Conservation (phyloP, 2,797 vertebrate species). For the Oreonectes daqikongensis region DNA sequence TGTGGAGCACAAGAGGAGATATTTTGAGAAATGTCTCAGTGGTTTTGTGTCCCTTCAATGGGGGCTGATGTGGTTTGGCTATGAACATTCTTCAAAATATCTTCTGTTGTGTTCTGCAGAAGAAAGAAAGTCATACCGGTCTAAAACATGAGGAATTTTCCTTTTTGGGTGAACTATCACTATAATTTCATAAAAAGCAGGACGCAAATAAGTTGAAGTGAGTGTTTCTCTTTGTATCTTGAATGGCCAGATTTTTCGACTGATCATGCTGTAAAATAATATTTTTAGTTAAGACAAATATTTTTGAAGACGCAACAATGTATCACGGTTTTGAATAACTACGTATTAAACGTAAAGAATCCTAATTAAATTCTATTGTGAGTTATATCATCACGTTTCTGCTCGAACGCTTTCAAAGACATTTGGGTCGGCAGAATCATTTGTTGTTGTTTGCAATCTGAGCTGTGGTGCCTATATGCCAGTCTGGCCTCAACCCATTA, state of each 20-base stretch:
- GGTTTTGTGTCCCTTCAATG: too few species aligned
- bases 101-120: too few species aligned
- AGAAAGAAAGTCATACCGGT: too few species aligned
- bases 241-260: not conserved
- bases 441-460: not conserved
- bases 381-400: not conserved
- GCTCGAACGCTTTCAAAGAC: not conserved
- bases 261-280: too few species aligned
- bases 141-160: too few species aligned
- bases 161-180: too few species aligned
- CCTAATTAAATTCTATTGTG: not conserved
- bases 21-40: too few species aligned
- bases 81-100: too few species aligned
- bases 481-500: constrained; percentile 45
- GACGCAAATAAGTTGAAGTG: not conserved
- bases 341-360: not conserved
- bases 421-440: not conserved
- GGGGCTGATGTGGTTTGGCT: too few species aligned
- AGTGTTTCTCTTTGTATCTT: not conserved
- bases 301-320: not conserved
- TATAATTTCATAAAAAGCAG: too few species aligned
- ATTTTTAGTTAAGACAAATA: too few species aligned
- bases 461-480: constrained; percentile 1
- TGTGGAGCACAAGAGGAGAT: too few species aligned
- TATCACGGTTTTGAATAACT: not conserved